Percentiles rank a stretch among this genome's conserved stretches.
phyloP scores from a whole-genome alignment of 2,888 invertebrate species.

The Drosophila monieri region DNA sequence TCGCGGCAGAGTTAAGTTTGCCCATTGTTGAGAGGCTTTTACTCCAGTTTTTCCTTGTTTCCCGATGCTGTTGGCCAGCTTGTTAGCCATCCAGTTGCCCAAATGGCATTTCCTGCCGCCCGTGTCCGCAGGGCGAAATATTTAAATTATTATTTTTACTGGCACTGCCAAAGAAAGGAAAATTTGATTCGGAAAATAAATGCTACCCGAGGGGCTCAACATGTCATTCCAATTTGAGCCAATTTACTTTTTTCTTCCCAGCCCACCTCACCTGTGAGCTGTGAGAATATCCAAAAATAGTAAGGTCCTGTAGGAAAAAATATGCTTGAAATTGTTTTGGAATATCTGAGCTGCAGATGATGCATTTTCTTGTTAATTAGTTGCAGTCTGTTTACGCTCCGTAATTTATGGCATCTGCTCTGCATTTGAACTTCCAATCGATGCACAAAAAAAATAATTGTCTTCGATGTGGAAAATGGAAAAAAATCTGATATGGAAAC shows the following conservation, averaged over 20 bases:
- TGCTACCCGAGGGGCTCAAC: constrained; percentile 48
- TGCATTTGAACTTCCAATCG: neutral
- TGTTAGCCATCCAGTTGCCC: constrained; percentile 68
- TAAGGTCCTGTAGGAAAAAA: neutral
- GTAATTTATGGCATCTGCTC: constrained; percentile 68
- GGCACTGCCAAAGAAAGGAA: constrained; percentile 54
- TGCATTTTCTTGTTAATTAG: constrained; percentile 72
- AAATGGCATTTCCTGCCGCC: constrained; percentile 70
- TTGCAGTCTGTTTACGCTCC: constrained; percentile 67
- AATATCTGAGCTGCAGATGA: constrained; percentile 32
- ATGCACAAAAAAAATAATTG: neutral
- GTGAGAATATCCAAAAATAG: constrained; percentile 19
- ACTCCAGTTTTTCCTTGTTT: constrained; percentile 44
- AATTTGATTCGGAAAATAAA: constrained; percentile 71
- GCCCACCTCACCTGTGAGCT: constrained; percentile 27
- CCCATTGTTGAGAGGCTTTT: constrained; percentile 34
- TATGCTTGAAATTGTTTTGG: constrained; percentile 13
- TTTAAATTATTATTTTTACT: constrained; percentile 71
- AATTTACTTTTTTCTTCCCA: constrained; percentile 17
- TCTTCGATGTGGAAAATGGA: neutral
- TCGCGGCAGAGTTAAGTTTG: constrained; percentile 68
- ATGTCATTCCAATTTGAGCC: constrained; percentile 40
- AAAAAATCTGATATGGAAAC: neutral
- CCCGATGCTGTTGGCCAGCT: constrained; percentile 45
- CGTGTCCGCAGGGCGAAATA: constrained; percentile 52